Percentiles rank a stretch among this genome's conserved stretches.
phyloP scores from a whole-genome alignment of 2,113 vertebrate species.

The Trogon melanurus region DNA sequence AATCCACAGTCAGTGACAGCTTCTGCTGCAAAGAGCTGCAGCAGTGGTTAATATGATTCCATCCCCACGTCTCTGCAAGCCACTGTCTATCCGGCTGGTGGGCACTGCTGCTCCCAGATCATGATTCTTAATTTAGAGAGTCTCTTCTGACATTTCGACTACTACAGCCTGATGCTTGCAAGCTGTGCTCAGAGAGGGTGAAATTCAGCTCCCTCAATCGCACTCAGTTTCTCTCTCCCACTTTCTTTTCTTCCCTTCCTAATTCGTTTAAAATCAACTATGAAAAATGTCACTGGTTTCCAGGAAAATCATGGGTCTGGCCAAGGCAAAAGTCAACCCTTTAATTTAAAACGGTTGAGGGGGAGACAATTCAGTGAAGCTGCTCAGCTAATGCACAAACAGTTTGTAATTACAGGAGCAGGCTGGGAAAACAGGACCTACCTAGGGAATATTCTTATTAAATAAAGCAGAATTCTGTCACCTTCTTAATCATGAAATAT shows the following conservation, averaged over 20 bases:
- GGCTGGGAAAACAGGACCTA: constrained; percentile 35
- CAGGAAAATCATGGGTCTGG: not conserved
- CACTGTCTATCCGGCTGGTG: not conserved
- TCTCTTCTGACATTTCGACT: constrained; percentile 36
- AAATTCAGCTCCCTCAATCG: not conserved
- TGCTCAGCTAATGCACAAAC: constrained; percentile 50
- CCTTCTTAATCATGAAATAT: constrained; percentile 74
- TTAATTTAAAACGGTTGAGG: constrained; percentile 59
- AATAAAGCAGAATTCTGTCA: constrained; percentile 73
- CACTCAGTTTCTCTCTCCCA: not conserved
- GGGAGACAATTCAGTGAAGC: not conserved
- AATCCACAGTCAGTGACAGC: not conserved
- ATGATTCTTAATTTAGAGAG: not conserved
- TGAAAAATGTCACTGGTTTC: constrained; percentile 30
- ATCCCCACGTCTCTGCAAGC: not conserved
- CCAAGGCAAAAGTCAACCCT: constrained; percentile 42
- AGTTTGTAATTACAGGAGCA: constrained; percentile 51
- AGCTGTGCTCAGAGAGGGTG: constrained; percentile 13
- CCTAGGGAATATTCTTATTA: constrained; percentile 68
- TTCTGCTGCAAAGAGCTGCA: not conserved
- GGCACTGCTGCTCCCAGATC: not conserved
- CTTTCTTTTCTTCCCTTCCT: not conserved
- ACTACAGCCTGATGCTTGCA: not conserved
- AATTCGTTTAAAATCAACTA: constrained; percentile 17
- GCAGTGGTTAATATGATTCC: not conserved